Evolutionary conservation across 1,140 invertebrate species (phyloP).

Genomic region (Drosophila ambigua): DNA sequence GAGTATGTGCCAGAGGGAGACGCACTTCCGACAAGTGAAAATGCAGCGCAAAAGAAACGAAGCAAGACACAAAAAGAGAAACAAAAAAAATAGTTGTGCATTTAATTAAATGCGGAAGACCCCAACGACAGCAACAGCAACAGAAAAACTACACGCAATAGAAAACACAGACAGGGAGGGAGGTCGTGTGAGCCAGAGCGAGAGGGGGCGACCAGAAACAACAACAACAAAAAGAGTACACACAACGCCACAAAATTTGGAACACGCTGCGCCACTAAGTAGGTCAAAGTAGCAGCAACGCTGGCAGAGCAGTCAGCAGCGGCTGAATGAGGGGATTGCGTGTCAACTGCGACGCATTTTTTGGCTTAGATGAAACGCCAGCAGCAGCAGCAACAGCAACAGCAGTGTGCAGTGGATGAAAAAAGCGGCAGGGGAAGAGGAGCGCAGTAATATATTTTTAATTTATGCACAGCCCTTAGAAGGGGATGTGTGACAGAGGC

Average conservation of each 20-base stretch:
- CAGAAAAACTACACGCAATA: slow-evolving; percentile 66
- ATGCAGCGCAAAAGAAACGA: slow-evolving; percentile 57
- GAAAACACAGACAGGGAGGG: slow-evolving; percentile 4
- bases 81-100: slow-evolving; percentile 57
- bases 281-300: slow-evolving; percentile 75
- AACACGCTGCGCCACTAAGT: slow-evolving; percentile 75
- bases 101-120: slow-evolving; percentile 83
- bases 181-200: slow-evolving; percentile 4
- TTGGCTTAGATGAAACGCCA: slow-evolving; percentile 20
- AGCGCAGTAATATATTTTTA: slow-evolving; percentile 52
- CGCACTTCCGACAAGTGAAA: slow-evolving; percentile 77
- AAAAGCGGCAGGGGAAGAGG: too few species aligned
- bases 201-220: neutral
- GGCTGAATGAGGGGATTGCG: slow-evolving; percentile 54
- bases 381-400: slow-evolving; percentile 29
- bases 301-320: slow-evolving; percentile 40
- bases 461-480: slow-evolving; percentile 70
- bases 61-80: slow-evolving; percentile 32
- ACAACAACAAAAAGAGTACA: slow-evolving; percentile 53
- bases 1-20: slow-evolving; percentile 5
- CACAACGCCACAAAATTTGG: slow-evolving; percentile 75
- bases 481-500: slow-evolving; percentile 19
- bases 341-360: slow-evolving; percentile 55
- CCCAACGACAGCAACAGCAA: slow-evolving; percentile 36
- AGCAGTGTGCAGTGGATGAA: neutral